Conservation (phyloP, 2,797 vertebrate species). For the Allochrocebus solatus region DNA sequence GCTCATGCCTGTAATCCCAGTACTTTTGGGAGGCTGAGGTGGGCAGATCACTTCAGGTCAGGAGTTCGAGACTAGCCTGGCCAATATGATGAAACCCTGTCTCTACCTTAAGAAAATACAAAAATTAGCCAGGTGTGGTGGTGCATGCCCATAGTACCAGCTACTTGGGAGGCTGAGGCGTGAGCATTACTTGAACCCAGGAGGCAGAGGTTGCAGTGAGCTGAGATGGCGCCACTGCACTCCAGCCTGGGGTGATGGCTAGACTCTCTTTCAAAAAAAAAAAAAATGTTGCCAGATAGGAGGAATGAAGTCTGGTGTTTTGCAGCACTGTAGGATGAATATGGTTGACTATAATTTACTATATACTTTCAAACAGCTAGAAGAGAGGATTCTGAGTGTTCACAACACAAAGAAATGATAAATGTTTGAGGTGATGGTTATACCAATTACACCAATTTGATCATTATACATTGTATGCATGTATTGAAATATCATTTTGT, state of each 20-base stretch:
- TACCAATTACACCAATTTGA: neutral
- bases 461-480: neutral
- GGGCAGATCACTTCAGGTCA: neutral
- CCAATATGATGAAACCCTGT: neutral
- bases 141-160: neutral
- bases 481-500: neutral
- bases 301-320: neutral
- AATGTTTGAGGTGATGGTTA: neutral
- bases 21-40: neutral
- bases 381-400: neutral
- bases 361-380: neutral
- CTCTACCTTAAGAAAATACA: neutral
- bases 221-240: neutral
- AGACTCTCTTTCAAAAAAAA: neutral
- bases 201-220: neutral
- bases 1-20: neutral
- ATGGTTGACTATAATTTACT: neutral
- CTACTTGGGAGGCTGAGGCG: neutral
- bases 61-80: neutral
- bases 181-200: neutral
- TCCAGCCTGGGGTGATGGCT: neutral
- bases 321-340: neutral
- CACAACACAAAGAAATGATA: neutral
- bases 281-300: neutral
- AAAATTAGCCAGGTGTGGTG: neutral